Conservation (phyloP, 2,113 vertebrate species). For the Turdus rufiventris region DNA sequence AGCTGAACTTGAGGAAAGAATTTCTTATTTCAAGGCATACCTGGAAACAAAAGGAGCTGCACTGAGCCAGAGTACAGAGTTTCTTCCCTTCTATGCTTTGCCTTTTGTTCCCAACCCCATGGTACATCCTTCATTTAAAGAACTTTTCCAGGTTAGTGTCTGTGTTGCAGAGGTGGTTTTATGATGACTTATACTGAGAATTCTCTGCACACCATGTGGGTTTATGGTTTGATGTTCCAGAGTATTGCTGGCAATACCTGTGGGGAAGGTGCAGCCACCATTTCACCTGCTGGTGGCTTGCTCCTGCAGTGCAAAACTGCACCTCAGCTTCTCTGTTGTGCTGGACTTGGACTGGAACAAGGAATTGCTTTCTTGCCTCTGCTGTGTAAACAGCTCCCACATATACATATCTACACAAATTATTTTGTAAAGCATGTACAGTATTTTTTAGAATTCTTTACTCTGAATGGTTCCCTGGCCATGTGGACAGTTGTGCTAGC, state of each 20-base stretch:
- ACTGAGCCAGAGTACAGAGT: conserved; percentile 88
- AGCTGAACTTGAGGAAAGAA: conserved; percentile 80
- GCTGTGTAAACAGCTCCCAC: neutral
- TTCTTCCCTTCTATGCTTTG: conserved; percentile 93
- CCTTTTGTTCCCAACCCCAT: conserved; percentile 91
- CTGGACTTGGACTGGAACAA: neutral
- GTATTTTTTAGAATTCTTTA: neutral
- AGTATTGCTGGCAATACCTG: neutral
- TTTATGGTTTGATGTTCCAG: neutral
- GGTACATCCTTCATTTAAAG: conserved; percentile 88
- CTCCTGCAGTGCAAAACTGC: neutral
- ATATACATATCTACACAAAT: rapidly evolving
- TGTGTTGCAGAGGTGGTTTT: neutral
- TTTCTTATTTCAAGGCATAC: conserved; percentile 84
- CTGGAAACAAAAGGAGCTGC: conserved; percentile 89
- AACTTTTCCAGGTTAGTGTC: conserved; percentile 86
- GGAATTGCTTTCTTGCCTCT: neutral
- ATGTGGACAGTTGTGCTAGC: neutral
- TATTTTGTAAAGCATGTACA: neutral
- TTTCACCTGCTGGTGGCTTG: neutral
- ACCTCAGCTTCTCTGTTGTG: neutral
- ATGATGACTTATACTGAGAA: neutral
- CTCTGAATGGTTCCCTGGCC: neutral
- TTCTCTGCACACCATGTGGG: neutral
- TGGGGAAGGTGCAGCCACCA: neutral